phyloP scores from a whole-genome alignment of 2,797 vertebrate genomes.

The Chelon labrosus region DNA sequence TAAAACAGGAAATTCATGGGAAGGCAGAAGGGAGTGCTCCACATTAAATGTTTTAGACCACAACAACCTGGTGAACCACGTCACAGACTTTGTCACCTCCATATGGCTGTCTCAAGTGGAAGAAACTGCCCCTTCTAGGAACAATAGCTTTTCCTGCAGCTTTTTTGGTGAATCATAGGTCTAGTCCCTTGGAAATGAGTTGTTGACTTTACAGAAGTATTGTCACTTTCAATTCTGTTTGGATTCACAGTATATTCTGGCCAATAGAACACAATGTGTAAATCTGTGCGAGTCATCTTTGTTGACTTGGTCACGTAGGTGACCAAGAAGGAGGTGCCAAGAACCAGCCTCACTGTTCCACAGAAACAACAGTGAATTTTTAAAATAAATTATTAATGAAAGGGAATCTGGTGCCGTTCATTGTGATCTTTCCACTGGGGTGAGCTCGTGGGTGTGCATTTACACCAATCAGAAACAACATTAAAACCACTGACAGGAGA shows the following conservation, averaged over 20 bases:
- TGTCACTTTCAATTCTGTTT: background rate
- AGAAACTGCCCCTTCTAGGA: background rate
- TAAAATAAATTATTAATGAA: background rate
- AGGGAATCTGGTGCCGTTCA: slow-evolving; percentile 5
- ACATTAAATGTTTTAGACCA: background rate
- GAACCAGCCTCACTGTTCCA: slow-evolving; percentile 8
- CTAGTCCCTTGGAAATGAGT: background rate
- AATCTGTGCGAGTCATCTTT: background rate
- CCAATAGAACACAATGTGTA: too few species aligned
- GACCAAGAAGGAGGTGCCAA: slow-evolving; percentile 17
- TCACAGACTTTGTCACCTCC: slow-evolving; percentile 1
- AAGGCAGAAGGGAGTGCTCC: slow-evolving; percentile 39
- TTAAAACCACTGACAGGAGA: too few species aligned
- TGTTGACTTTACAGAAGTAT: background rate
- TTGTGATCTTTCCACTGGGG: background rate
- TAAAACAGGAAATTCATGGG: slow-evolving; percentile 43
- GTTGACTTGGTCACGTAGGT: background rate
- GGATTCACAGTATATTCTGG: background rate
- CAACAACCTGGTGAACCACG: background rate
- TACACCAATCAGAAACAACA: too few species aligned
- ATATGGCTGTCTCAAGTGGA: background rate
- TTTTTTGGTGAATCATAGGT: background rate
- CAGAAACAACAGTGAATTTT: slow-evolving; percentile 19
- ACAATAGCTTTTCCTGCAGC: background rate
- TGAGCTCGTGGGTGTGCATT: slow-evolving; percentile 4